Evolutionary conservation across 2,888 invertebrate species (phyloP), one percentile per base, ranked within the genome.

Genomic region (Drosophila putrida): DNA sequence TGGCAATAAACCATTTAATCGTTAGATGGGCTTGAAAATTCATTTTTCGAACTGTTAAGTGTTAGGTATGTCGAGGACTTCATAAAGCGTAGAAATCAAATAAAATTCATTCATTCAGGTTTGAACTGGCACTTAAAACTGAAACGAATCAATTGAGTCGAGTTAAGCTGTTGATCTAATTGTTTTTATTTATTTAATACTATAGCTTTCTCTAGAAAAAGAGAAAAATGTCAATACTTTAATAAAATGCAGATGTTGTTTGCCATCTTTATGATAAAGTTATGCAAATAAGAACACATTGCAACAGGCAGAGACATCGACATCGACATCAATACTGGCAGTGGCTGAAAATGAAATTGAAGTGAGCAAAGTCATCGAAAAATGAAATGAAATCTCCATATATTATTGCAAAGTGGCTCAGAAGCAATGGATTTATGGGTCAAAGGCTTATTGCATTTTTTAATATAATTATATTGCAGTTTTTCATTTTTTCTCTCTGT

Each of bases 381-480:
- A 55, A 27, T 43, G 13, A 25, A 43, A 33, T 43, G 10, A 54
- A 54, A 43, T 51, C 5, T 33, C 31, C 4, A 51, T 27, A 51
- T 15, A 27, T 43, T 43, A 51, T 11, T 41, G 33, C 9, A 41
- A 60, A 60, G 41, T 33, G 20, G 4, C n/a, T 39, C 33, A 27
- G 15, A 33, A 25, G 25, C 11, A n/a, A 10, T 35, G 11, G 6
- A 2, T 49, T 10, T 6, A 31, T 13, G 3, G 11, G 10, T 6
- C 13, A 9, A 15, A 10, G 9, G 41, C 44, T 50, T 66, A 51
- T 27, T 55, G 38, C 27, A 61, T 44, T 54, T 57, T 57, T 66
- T 53, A 67, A 60, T 51, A 50, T 60, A 78, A 84, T 83, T 78
- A 71, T 70, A 72, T 58, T 72, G 53, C 67, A 80, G 60, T 63